Percentiles rank a stretch among this genome's conserved stretches.
Conservation (phyloP, 2,888 invertebrate species). For the Sphinx pinastri region DNA sequence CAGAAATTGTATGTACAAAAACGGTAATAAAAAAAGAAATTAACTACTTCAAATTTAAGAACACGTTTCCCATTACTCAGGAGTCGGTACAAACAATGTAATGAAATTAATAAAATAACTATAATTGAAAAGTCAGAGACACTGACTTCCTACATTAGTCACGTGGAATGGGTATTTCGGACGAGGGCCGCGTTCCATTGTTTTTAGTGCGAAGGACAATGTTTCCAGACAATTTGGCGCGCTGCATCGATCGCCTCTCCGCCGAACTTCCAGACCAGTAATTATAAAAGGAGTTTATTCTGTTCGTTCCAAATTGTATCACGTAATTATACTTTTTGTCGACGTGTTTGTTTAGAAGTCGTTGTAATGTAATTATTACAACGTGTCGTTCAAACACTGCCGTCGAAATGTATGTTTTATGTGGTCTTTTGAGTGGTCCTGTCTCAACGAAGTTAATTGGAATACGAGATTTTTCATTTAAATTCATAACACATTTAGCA, state of each 20-base stretch:
- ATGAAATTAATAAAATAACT: neutral
- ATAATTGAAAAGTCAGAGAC: constrained; percentile 16
- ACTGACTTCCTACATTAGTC: constrained; percentile 16
- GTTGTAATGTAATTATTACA: too few species aligned
- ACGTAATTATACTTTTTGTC: neutral
- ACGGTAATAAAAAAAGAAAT: too few species aligned
- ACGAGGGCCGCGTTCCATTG: constrained; percentile 23
- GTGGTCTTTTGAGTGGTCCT: too few species aligned
- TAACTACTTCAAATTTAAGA: too few species aligned
- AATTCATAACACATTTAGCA: too few species aligned
- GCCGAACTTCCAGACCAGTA: constrained; percentile 24
- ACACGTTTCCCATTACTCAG: too few species aligned
- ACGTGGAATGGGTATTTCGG: constrained; percentile 17
- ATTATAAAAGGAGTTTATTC: constrained; percentile 27
- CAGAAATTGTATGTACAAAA: too few species aligned
- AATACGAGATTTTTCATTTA: too few species aligned
- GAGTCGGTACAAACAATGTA: too few species aligned
- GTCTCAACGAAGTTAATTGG: too few species aligned
- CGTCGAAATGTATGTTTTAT: too few species aligned
- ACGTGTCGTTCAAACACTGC: too few species aligned
- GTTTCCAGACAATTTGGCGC: constrained; percentile 36
- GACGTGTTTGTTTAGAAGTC: neutral
- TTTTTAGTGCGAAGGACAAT: constrained; percentile 27
- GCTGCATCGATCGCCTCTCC: constrained; percentile 33
- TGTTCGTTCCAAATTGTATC: neutral